A percentile compares a stretch with the other conserved stretches of the same genome.
phyloP scores from a whole-genome alignment of 2,113 vertebrate species.

The Galemys pyrenaicus region DNA sequence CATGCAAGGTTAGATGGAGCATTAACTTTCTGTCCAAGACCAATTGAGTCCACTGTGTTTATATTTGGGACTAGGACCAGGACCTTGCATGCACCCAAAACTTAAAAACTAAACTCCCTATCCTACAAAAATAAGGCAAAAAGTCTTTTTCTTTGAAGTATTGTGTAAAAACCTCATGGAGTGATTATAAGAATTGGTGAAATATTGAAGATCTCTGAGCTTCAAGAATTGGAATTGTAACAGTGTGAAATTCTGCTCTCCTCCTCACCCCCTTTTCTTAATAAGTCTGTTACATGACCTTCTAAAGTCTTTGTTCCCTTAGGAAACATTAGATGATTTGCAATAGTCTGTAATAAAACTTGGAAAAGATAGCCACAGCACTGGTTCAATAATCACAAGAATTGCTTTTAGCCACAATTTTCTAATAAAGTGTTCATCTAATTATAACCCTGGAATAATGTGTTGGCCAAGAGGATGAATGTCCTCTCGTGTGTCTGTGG shows the following conservation, averaged over 20 bases:
- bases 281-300: constrained; percentile 32
- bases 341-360: constrained; percentile 61
- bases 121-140: not conserved
- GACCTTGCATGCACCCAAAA: not conserved
- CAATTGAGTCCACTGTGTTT: constrained; percentile 8
- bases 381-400: constrained; percentile 36
- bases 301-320: constrained; percentile 41
- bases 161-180: constrained; percentile 1
- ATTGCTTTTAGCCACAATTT: constrained; percentile 50
- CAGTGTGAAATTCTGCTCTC: constrained; percentile 18
- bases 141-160: constrained; percentile 38
- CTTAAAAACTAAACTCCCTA: not conserved
- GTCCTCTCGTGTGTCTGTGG: not conserved
- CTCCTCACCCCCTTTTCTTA: constrained; percentile 4
- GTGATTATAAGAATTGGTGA: constrained; percentile 41
- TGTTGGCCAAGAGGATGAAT: not conserved
- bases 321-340: constrained; percentile 48
- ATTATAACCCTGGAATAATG: constrained; percentile 18
- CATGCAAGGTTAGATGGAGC: constrained; percentile 10
- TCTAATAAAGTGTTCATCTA: not conserved
- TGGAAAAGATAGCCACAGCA: constrained; percentile 45
- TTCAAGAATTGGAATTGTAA: constrained; percentile 41
- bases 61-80: not conserved
- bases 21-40: constrained; percentile 53
- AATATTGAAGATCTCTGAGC: constrained; percentile 60